Conservation (phyloP, 2,888 invertebrate genomes). For the Hydrotaea diabolus region DNA sequence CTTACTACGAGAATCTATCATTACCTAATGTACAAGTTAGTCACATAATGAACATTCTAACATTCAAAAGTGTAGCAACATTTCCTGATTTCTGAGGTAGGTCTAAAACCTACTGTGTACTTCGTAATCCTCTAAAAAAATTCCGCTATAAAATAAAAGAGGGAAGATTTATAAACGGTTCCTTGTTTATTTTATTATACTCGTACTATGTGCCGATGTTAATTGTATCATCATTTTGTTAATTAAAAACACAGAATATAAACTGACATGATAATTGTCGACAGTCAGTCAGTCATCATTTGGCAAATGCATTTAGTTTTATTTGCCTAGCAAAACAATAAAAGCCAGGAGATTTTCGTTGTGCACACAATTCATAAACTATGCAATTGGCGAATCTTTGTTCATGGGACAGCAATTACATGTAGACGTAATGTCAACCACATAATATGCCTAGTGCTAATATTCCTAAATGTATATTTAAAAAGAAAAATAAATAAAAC, state of each 20-base stretch:
- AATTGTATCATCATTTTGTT: neutral
- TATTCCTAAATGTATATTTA: too few species aligned
- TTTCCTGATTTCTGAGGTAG: too few species aligned
- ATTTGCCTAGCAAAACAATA: conserved; percentile 43
- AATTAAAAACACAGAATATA: neutral
- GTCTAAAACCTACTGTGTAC: too few species aligned
- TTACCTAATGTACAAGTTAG: too few species aligned
- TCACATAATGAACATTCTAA: too few species aligned
- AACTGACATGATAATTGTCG: conserved; percentile 29
- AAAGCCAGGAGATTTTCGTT: neutral
- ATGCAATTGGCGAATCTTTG: conserved; percentile 9
- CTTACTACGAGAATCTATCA: too few species aligned
- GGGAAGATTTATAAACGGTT: conserved; percentile 5
- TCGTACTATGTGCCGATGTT: neutral
- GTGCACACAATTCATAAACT: conserved; percentile 14
- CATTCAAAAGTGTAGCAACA: too few species aligned
- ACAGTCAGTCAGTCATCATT: neutral
- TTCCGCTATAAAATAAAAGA: neutral
- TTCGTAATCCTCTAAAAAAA: neutral
- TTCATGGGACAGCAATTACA: neutral
- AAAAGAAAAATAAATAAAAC: too few species aligned
- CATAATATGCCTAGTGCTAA: neutral
- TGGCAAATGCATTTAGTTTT: neutral
- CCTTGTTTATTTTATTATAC: conserved; percentile 25
- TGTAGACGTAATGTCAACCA: neutral